Conservation (phyloP, 2,797 vertebrate genomes). For the Oceanodroma leucorhoa region DNA sequence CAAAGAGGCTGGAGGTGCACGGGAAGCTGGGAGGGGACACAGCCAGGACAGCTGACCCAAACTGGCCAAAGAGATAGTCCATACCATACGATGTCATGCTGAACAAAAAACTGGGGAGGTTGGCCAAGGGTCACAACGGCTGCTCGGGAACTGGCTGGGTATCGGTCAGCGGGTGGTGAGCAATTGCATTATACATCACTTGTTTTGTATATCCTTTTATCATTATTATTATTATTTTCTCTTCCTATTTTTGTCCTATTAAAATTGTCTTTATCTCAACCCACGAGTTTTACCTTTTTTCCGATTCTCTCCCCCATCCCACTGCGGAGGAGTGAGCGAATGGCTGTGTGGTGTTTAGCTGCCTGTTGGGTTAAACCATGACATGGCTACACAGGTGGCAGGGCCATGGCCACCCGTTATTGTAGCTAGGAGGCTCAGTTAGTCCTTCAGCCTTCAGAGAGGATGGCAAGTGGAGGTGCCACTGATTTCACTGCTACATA, state of each 20-base stretch:
- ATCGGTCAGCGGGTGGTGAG: background rate
- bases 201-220: background rate
- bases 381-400: background rate
- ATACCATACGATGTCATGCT: no score
- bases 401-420: background rate
- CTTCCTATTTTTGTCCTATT: background rate
- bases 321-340: background rate
- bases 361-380: background rate
- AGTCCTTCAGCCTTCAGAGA: background rate
- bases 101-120: no score
- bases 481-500: background rate
- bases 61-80: no score
- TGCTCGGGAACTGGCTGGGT: no score
- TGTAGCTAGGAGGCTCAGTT: background rate
- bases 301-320: background rate
- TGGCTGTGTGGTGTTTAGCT: background rate
- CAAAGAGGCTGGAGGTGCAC: no score
- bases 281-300: background rate
- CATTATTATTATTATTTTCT: background rate
- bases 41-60: no score
- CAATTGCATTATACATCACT: background rate
- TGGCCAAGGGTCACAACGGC: no score
- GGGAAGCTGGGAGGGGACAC: no score
- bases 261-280: background rate
- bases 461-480: rapidly evolving